Evolutionary conservation across 2,113 vertebrate genomes (phyloP).

Genomic region (Phycodurus eques): DNA sequence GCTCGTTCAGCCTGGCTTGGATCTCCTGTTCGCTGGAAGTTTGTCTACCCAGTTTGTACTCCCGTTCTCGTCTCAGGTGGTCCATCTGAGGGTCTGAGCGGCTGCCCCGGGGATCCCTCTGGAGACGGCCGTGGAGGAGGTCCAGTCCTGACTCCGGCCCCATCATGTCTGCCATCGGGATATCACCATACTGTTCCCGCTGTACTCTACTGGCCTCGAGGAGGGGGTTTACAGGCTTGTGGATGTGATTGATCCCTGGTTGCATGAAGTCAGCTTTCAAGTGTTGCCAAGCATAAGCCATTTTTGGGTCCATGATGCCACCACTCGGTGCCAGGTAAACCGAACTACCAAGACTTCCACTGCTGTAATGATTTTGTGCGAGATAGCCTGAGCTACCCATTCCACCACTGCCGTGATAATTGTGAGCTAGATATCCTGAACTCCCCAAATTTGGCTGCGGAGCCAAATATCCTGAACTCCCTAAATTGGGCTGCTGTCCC

Average conservation of each 20-base stretch:
- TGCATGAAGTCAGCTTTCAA: conserved; percentile 84
- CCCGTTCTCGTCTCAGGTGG: conserved; percentile 72
- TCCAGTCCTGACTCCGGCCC: conserved; percentile 72
- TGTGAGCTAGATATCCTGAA: conserved; percentile 63
- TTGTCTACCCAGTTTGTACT: conserved; percentile 75
- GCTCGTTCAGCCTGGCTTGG: conserved; percentile 76
- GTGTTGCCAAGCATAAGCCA: conserved; percentile 85
- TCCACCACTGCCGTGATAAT: conserved; percentile 62
- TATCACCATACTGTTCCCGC: conserved; percentile 65
- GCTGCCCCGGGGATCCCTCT: conserved; percentile 74
- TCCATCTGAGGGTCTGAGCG: conserved; percentile 80
- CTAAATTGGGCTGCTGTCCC: conserved; percentile 54
- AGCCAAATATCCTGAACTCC: conserved; percentile 57
- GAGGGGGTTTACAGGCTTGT: conserved; percentile 74
- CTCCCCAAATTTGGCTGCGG: conserved; percentile 57
- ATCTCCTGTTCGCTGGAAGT: conserved; percentile 80
- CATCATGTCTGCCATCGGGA: conserved; percentile 66
- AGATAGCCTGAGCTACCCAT: conserved; percentile 67
- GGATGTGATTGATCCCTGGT: conserved; percentile 82
- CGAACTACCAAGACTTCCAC: conserved; percentile 67
- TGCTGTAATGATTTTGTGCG: conserved; percentile 70
- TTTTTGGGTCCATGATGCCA: conserved; percentile 74
- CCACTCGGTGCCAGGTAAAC: conserved; percentile 65
- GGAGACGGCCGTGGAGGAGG: conserved; percentile 69
- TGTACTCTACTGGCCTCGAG: conserved; percentile 65